Evolutionary conservation across 2,888 invertebrate species (phyloP).

Genomic region (Troides helena): DNA sequence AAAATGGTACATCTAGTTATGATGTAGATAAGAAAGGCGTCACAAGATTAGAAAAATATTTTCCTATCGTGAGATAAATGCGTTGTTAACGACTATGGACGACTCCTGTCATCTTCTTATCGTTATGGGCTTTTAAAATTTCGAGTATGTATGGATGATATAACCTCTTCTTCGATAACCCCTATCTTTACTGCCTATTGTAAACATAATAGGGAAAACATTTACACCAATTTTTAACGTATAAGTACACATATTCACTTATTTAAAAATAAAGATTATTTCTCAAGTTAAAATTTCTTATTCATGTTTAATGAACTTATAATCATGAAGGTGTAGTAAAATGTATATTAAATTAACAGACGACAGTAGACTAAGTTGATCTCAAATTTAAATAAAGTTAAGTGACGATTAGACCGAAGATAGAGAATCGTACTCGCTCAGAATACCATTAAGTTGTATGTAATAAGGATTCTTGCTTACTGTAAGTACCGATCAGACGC

Average conservation of each 20-base stretch:
- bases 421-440: background rate
- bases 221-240: background rate
- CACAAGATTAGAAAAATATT: conserved; percentile 1
- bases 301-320: too few species aligned
- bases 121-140: conserved; percentile 22
- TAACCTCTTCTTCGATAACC: conserved; percentile 7
- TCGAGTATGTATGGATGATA: conserved; percentile 4
- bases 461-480: too few species aligned
- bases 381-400: background rate
- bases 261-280: background rate
- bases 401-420: background rate
- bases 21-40: conserved; percentile 1
- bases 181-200: background rate
- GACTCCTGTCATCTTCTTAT: conserved; percentile 6
- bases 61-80: conserved; percentile 11
- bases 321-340: background rate
- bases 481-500: too few species aligned
- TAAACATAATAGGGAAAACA: background rate
- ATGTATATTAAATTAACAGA: background rate
- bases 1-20: background rate
- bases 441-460: too few species aligned
- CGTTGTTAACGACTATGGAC: conserved; percentile 12
- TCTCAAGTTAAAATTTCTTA: too few species aligned
- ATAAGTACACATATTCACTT: background rate
- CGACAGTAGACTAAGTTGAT: background rate